These are phyloP conservation scores for Drosophila nr. perissopoda DNA, from an alignment of 2,888 invertebrate species.

Conservation along the genomic window DNA sequence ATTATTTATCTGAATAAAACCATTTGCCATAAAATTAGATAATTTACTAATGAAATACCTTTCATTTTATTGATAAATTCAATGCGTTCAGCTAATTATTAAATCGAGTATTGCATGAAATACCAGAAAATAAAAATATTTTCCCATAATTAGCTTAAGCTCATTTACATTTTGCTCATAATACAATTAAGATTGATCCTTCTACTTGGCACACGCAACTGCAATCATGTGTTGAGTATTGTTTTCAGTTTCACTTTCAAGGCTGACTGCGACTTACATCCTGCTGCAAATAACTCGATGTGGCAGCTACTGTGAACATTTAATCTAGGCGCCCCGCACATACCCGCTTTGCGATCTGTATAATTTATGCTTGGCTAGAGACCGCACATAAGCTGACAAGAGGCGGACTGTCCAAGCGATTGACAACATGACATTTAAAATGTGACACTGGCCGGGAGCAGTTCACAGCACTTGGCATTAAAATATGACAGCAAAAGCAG, in stretches of 20 bases:
- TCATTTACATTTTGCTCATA: conserved; percentile 1
- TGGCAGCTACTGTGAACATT: conserved; percentile 35
- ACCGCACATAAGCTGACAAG: conserved; percentile 64
- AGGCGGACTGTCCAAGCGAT: conserved; percentile 51
- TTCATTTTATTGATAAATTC: background rate
- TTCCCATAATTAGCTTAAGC: background rate
- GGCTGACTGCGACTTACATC: conserved; percentile 56
- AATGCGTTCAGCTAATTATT: background rate
- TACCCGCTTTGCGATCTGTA: conserved; percentile 9
- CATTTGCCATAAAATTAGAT: background rate
- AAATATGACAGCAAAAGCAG: conserved; percentile 70
- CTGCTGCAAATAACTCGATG: conserved; percentile 65
- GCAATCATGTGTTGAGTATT: conserved; percentile 16
- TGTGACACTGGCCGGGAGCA: conserved; percentile 57
- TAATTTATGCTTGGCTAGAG: conserved; percentile 68
- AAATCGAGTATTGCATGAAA: background rate
- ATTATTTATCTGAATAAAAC: background rate
- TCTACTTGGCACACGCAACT: conserved; percentile 5
- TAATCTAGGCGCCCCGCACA: conserved; percentile 35
- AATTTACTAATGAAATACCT: background rate
- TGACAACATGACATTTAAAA: conserved; percentile 76
- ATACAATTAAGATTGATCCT: background rate
- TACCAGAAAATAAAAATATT: background rate
- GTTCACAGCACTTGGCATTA: conserved; percentile 56
- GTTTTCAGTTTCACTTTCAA: conserved; percentile 57